Percentiles rank a stretch among this genome's conserved stretches.
phyloP scores from a whole-genome alignment of 2,113 vertebrate species.

The Mionectes macconnelli region DNA sequence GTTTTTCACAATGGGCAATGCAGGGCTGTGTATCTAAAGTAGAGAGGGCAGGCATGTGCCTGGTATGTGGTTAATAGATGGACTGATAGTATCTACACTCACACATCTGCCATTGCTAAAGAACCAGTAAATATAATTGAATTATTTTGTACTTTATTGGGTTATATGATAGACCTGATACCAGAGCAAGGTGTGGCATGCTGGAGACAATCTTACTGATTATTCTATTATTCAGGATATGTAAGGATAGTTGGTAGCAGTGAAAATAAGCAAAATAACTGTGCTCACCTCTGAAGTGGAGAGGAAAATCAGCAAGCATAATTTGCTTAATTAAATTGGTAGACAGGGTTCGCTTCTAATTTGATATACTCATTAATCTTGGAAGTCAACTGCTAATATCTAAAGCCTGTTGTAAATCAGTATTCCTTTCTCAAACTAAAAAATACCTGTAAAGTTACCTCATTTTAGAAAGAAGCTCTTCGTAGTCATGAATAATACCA shows the following conservation, averaged over 20 bases:
- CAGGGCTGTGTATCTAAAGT: neutral
- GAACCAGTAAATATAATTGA: neutral
- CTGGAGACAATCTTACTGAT: neutral
- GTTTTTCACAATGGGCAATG: neutral
- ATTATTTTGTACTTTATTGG: neutral
- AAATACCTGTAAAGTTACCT: neutral
- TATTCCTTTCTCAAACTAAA: neutral
- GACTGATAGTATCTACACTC: too few species aligned
- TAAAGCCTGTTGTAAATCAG: neutral
- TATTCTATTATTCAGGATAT: neutral
- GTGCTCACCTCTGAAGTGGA: neutral
- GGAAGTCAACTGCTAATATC: neutral
- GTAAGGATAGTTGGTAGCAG: neutral
- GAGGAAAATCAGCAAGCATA: neutral
- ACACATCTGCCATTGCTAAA: neutral
- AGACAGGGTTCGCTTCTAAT: neutral
- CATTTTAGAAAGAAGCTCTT: neutral
- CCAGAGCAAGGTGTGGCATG: neutral
- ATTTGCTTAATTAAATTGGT: neutral
- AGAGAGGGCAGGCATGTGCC: neutral
- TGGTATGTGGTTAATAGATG: fast-evolving
- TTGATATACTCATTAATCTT: neutral
- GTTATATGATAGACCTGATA: neutral
- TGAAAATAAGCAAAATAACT: neutral
- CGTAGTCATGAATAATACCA: neutral